A percentile compares a stretch with the other conserved stretches of the same genome.
Evolutionary conservation across 2,113 vertebrate species (phyloP).

Genomic region (Dipodomys spectabilis): DNA sequence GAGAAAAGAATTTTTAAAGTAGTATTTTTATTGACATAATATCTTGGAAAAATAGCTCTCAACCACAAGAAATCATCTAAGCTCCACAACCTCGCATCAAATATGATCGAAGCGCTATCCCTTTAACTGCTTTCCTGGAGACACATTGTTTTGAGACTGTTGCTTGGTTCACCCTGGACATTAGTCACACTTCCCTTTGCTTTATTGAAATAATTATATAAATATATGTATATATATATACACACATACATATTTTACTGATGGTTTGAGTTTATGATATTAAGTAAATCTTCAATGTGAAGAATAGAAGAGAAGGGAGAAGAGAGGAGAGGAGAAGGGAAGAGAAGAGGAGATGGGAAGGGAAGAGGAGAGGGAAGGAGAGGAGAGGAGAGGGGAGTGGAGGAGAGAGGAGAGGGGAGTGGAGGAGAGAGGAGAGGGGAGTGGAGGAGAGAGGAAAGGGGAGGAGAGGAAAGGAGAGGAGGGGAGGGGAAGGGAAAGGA

Average conservation of each 20-base stretch:
- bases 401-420: too few relatives aligned
- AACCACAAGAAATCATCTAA: slow-evolving; percentile 71
- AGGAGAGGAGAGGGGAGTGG: fast-evolving
- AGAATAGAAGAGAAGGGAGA: too few relatives aligned
- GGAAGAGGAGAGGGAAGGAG: too few relatives aligned
- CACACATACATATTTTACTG: background rate
- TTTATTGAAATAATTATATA: slow-evolving; percentile 81
- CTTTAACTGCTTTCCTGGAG: slow-evolving; percentile 80
- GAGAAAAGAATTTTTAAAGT: slow-evolving; percentile 79
- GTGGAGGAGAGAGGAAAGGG: background rate
- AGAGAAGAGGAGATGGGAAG: too few relatives aligned
- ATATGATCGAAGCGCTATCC: slow-evolving; percentile 83
- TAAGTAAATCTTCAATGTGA: slow-evolving; percentile 14
- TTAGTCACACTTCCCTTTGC: slow-evolving; percentile 78
- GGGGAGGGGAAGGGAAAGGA: background rate
- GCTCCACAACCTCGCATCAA: slow-evolving; percentile 79
- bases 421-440: background rate
- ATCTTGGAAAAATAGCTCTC: slow-evolving; percentile 85
- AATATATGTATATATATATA: too few relatives aligned
- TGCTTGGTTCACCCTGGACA: slow-evolving; percentile 79
- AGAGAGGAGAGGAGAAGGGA: too few relatives aligned
- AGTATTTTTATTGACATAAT: slow-evolving; percentile 81
- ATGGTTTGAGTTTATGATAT: slow-evolving; percentile 53
- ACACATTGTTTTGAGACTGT: slow-evolving; percentile 80
- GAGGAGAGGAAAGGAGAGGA: background rate